Conservation (phyloP, 2,797 vertebrate genomes). For the Scolopax bukidnonensis region DNA sequence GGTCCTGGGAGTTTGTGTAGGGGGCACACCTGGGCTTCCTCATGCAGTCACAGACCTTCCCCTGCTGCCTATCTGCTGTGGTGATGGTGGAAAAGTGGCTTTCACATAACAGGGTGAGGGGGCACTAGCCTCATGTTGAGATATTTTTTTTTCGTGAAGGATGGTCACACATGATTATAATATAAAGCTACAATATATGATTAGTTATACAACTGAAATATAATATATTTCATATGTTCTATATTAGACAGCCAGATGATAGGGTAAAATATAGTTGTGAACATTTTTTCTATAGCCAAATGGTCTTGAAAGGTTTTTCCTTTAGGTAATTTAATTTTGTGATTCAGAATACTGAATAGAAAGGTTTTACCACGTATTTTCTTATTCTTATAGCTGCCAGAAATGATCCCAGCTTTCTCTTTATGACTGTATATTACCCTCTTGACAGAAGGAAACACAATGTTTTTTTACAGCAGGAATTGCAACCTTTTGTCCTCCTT, state of each 20-base stretch:
- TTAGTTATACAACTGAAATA: neutral
- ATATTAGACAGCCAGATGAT: neutral
- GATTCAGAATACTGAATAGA: neutral
- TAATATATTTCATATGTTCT: neutral
- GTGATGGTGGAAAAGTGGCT: too few species aligned
- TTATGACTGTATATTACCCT: neutral
- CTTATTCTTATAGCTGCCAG: neutral
- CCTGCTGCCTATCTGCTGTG: neutral
- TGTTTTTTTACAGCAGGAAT: neutral
- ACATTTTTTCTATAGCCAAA: neutral
- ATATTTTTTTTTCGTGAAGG: neutral
- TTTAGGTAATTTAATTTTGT: neutral
- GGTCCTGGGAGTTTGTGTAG: fast-evolving
- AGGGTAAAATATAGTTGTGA: neutral
- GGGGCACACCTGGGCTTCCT: neutral
- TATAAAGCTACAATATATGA: neutral
- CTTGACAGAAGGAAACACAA: neutral
- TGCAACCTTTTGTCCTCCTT: neutral
- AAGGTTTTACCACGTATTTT: neutral
- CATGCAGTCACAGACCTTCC: too few species aligned
- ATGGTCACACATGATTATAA: fast-evolving
- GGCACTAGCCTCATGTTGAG: fast-evolving
- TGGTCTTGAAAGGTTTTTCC: neutral
- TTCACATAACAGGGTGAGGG: fast-evolving
- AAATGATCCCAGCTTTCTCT: neutral